Base-by-base conservation (phyloP, 2,888 invertebrate species). In the Lucinisca nassula region DNA sequence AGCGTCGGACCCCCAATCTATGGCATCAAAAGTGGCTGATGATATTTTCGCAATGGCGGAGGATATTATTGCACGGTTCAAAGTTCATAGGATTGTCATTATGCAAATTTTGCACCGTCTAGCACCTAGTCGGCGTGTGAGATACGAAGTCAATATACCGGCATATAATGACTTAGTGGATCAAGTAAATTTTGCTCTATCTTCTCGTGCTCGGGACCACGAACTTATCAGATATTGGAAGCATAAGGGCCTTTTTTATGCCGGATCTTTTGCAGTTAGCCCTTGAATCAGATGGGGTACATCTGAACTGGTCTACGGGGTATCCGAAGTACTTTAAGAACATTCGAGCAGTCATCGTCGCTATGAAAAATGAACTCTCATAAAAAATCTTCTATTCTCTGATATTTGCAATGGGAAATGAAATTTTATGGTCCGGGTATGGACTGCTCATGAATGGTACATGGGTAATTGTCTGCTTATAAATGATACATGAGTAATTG, bases 61-160 rank as follows among this genome's bases (percentile, higher is more conserved):
- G 32, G 10, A 61, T 27, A 6, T 61, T 6, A 30, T 61, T 3
- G 8, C 24, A 3, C 6, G 1, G 4, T 61, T 4, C 61, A 61
- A 8, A 10, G 61, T 61, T 10, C 24, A 27, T 4, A 61, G 61
- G 30, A 30, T 61, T 4, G 61, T 61, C 10, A 30, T 61, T 12
- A 61, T 61, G 61, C 61, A 61, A 61, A 61, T 61, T 61, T 27
- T 61, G 30, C 61, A 55, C n/a, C 55, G 61, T 17, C 14, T 61
- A 8, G 10, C 6, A 27, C 61, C 61, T 3, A 61, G 32, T 27
- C 61, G 61, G 6, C 27, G 14, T 3, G 61, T 61, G 6, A 27
- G 21, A 27, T 30, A 61, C 61, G 27, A 24, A 17, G 61, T 61
- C 6, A 30, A 61, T 61, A 21, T 61, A 61, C 30, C 61, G 61